Evolutionary conservation across 2,888 invertebrate species (phyloP), one percentile per base, ranked within the genome.

Genomic region (Erebia epiphron): DNA sequence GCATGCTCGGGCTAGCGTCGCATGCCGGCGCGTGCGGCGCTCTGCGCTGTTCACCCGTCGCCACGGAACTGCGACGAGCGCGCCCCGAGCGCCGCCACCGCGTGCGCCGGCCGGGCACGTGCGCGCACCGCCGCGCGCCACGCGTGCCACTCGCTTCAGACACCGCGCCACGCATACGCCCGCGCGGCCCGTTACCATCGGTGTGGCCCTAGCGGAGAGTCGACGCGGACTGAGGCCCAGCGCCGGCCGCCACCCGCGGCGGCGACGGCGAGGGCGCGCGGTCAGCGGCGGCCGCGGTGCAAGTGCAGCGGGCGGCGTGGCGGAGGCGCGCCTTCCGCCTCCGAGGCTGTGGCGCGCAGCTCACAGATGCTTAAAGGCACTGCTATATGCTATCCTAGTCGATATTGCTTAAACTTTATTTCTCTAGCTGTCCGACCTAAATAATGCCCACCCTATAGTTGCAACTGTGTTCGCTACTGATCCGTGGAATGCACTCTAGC

Each of bases 1-100:
- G 92, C 92, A 92, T 92, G 90, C 90, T 89, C 87, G 81, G 81
- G 83, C 86, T 90, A 89, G 83, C 86, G 88, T 82, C 82, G 88
- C 92, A 91, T 91, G 87, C 82, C 87, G 89, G 89, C 87, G 88
- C 87, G 86, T 83, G 80, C 80, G 83, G 82, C 84, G 82, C 82
- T 82, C 81, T 80, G 78, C 82, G 85, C 84, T 76, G 75, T 61
- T 74, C 76, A 78, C 75, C 80, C 76, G 86, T 83, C 82, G 83
- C 79, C 83, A 83, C 85, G 82, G 81, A 81, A 84, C 84, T 84
- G 82, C 76, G 81, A 81, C 83, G 77, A 73, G 77, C 79, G 79
- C 79, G 75, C 73, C 75, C 75, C 79, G 78, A 70, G 73, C 78
- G 81, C 77, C 79, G 76, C 79, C 79, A 77, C 76, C 77, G 74